Percentiles rank a stretch among this genome's conserved stretches.
phyloP scores from a whole-genome alignment of 2,113 vertebrate species.

The Nothocercus nigrocapillus region DNA sequence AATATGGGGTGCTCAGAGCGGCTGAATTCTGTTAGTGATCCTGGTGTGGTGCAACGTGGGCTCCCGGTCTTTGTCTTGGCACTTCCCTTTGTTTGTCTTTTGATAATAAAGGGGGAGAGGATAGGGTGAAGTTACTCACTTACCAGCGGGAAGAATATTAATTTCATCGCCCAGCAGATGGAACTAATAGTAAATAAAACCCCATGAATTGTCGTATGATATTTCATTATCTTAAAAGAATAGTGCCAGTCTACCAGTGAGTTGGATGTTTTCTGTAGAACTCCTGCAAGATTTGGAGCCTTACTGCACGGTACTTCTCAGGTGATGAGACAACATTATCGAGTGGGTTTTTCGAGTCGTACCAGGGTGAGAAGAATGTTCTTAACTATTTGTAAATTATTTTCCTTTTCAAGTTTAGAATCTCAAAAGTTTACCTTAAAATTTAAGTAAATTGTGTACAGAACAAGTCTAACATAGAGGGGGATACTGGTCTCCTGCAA shows the following conservation, averaged over 20 bases:
- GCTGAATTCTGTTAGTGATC: not conserved
- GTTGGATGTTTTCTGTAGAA: not conserved
- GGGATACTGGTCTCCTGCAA: not conserved
- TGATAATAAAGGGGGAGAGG: not conserved
- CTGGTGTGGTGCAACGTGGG: rapidly evolving
- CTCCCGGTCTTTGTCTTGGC: not conserved
- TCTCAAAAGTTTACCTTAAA: not conserved
- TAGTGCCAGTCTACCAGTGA: not conserved
- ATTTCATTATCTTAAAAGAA: not conserved
- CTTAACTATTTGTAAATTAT: not conserved
- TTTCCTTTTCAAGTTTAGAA: not conserved
- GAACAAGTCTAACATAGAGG: not conserved
- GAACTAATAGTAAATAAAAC: not conserved
- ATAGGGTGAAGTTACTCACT: not conserved
- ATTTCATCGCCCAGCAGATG: not conserved
- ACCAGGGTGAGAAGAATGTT: not conserved
- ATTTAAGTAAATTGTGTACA: rapidly evolving
- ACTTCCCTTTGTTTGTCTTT: rapidly evolving
- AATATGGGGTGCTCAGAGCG: not conserved
- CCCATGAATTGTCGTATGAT: not conserved
- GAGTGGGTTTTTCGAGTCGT: not conserved
- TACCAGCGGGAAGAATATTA: not conserved
- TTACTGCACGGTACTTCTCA: not conserved
- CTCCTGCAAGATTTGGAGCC: not conserved
- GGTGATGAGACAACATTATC: not conserved